Base-by-base conservation (phyloP, 2,797 vertebrate species). In the Cuniculus paca region DNA sequence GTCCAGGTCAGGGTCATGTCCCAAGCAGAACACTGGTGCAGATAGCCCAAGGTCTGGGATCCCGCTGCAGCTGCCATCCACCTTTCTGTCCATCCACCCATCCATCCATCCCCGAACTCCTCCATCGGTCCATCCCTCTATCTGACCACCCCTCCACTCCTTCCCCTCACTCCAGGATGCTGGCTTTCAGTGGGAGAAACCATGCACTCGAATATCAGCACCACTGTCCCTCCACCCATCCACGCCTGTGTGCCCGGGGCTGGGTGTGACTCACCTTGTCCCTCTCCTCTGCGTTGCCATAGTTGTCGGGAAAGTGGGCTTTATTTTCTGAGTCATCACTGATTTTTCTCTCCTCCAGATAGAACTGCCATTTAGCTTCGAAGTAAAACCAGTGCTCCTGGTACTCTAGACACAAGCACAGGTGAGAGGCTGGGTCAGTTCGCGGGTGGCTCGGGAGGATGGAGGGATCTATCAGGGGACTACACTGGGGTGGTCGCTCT, bases 311-410 rank as follows among this genome's bases (percentile, higher is more conserved):
- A 92, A 99, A 99, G 52, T 80, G 74, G 13, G 99, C 99, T 97
- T 99, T 99, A 85, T 98, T 99, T 87, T 99, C 98, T 24, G 98
- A 98, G 11, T 99, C 99, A 42, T 99, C 98, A 7, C 98, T 98
- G 82, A 99, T 99, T 96, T 98, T 99, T 98, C 99, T 99, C 94
- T 99, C 99, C 92, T 99, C 99, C 97, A 99, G 97, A 98, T 99
- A 99, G 98, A 99, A 99, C 98, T 99, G 99, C 99, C 99, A 99
- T 96, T 99, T 99, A 28, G 99, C 99, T 98, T 99, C 99, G 70
- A 99, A 99, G 98, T 99, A 99, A 98, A 99, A 99, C 99, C 99
- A 99, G 83, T 99, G 99, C 96, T 99, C 99, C 94, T 99, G 99
- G 98, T 99, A 99, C 91, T 99, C 99, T 99, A 88, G 96, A 91